Evolutionary conservation across 2,888 invertebrate species (phyloP).

Genomic region (Gandaritis pyraliata): DNA sequence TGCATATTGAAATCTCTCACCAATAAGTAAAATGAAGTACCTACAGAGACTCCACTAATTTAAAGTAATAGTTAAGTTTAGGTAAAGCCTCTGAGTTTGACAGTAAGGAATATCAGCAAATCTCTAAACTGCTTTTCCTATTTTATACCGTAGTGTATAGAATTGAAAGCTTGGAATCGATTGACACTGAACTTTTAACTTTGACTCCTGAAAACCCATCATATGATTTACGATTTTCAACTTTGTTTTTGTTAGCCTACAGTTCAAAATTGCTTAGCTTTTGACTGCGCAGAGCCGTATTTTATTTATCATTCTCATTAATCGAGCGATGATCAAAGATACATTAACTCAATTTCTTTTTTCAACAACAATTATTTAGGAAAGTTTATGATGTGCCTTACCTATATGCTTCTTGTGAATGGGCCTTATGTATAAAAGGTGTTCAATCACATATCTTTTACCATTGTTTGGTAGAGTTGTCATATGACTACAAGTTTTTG

Average conservation of each 20-base stretch:
- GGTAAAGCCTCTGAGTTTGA: background rate
- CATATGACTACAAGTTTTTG: too few species aligned
- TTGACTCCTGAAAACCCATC: conserved; percentile 1
- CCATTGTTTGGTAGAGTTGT: too few species aligned
- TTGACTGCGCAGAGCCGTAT: background rate
- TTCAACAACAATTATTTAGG: conserved; percentile 62
- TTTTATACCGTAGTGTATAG: background rate
- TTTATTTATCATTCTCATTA: conserved; percentile 64
- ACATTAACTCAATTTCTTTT: conserved; percentile 65
- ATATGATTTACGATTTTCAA: background rate
- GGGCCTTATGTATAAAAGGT: conserved; percentile 11
- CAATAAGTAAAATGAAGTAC: too few species aligned
- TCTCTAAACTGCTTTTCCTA: background rate
- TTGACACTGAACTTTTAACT: background rate
- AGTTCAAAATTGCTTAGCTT: background rate
- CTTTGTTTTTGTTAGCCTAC: background rate
- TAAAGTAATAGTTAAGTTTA: too few species aligned
- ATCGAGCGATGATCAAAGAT: conserved; percentile 69
- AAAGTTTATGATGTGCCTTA: conserved; percentile 48
- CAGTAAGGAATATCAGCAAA: conserved; percentile 3
- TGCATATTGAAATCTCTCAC: too few species aligned
- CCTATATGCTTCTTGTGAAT: conserved; percentile 21
- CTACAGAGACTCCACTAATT: too few species aligned
- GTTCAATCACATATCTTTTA: background rate
- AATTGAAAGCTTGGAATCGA: background rate